phyloP scores from a whole-genome alignment of 2,888 invertebrate species.

The Zaprionus obscuricornis region DNA sequence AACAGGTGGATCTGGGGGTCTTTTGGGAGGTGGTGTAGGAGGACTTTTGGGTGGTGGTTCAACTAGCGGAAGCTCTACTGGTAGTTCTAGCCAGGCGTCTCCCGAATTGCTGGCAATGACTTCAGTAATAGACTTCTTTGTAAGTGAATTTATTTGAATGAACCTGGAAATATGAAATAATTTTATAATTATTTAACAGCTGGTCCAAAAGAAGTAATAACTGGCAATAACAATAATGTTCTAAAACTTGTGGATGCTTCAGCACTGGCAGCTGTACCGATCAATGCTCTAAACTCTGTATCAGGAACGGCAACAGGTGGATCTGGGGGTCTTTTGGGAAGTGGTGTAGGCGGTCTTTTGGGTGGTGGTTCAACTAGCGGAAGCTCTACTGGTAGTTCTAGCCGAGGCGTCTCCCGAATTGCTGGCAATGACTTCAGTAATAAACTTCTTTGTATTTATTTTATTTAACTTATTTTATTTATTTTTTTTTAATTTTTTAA shows the following conservation, averaged over 20 bases:
- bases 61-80: not conserved
- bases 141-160: conserved; percentile 8
- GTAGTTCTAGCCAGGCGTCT: not conserved
- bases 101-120: conserved; percentile 11
- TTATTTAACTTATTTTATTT: conserved; percentile 22
- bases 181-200: not conserved
- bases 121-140: conserved; percentile 21
- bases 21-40: no score
- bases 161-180: not conserved
- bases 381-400: no score
- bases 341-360: no score
- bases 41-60: no score
- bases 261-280: not conserved
- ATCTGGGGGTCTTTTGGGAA: no score
- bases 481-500: conserved; percentile 49
- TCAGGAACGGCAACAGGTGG: conserved; percentile 9
- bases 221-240: not conserved
- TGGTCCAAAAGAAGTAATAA: conserved; percentile 15
- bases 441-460: conserved; percentile 56
- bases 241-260: not conserved
- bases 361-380: not conserved
- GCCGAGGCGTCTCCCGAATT: no score
- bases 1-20: no score
- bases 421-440: no score
- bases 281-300: not conserved